Evolutionary conservation across 2,113 vertebrate species (phyloP).

Genomic region (Oenanthe oenanthe): DNA sequence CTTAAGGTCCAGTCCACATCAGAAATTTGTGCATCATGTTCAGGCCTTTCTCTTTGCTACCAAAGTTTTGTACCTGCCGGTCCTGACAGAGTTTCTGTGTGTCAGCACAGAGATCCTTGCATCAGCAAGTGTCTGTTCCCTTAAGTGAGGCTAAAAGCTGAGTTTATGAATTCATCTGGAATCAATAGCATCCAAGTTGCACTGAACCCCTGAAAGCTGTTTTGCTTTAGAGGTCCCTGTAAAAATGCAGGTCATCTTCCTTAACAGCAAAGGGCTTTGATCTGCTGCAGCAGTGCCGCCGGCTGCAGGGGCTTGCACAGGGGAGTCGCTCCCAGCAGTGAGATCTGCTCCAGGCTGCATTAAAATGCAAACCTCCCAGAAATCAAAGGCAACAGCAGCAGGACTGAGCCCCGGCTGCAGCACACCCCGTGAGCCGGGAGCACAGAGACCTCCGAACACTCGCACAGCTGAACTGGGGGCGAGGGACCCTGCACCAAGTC

Average conservation of each 20-base stretch:
- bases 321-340: neutral
- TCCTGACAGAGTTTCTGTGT: neutral
- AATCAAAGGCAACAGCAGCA: neutral
- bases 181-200: neutral
- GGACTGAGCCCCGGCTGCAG: neutral
- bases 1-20: neutral
- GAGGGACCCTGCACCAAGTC: neutral
- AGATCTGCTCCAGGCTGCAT: neutral
- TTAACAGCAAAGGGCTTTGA: neutral
- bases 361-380: neutral
- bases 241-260: neutral
- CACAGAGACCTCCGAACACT: neutral
- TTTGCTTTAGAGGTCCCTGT: neutral
- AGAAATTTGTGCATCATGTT: rapidly evolving
- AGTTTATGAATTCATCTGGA: neutral
- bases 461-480: rapidly evolving
- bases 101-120: neutral
- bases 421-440: rapidly evolving
- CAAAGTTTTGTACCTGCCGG: neutral
- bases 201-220: neutral
- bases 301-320: neutral
- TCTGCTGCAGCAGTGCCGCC: neutral
- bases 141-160: neutral
- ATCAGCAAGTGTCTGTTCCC: neutral
- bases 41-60: neutral